Base-by-base conservation (phyloP, 2,797 vertebrate genomes). In the Propithecus perrieri region DNA sequence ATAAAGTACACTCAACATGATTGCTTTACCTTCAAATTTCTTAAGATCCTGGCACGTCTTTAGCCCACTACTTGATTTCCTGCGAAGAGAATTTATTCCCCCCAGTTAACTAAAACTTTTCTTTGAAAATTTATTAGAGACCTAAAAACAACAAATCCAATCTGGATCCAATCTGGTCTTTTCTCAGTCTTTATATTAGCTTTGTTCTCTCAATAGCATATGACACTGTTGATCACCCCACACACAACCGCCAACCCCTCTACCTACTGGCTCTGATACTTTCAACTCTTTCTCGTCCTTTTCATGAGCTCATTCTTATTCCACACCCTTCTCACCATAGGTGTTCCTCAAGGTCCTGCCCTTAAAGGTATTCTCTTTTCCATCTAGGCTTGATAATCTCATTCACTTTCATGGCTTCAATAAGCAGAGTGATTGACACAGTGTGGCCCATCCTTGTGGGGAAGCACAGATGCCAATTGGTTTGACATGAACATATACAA, bases 41-140 rank as follows among this genome's bases (percentile, higher is more conserved):
- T 84, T 84, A 61, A 94, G 86, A 94, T 91, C 22, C 69, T 87
- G n/a, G 61, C 20, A 78, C 1, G 59, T 81, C 1, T 75, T 81
- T 50, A 75, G 33, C 4, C 30, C 4, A 83, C 41, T 35, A 26
- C 14, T 53, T 35, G 33, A 38, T 50, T 75, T 85, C 22, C 48
- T 92, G 30, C 30, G 43, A 89, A 38, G 26, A 65, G 9, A 74
- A 30, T 74, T 90, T 65, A 61, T 74, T 53, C 28, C 28, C 10
- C 59, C 22, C 10, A 12, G 13, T 79, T 59, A 71, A 78, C 26
- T 48, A 71, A 83, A 87, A 75, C 18, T 59, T 86, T 69, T 38
- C 69, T 76, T 91, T 88, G 38, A 89, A 89, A 85, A 94, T 74
- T 79, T 79, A 85, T 74, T 84, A 48, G n/a, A 85, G 38, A 48